These are phyloP conservation scores for Prosopocoilus inquinatus DNA, from an alignment of 2,888 invertebrate genomes.

Conservation along the genomic window DNA sequence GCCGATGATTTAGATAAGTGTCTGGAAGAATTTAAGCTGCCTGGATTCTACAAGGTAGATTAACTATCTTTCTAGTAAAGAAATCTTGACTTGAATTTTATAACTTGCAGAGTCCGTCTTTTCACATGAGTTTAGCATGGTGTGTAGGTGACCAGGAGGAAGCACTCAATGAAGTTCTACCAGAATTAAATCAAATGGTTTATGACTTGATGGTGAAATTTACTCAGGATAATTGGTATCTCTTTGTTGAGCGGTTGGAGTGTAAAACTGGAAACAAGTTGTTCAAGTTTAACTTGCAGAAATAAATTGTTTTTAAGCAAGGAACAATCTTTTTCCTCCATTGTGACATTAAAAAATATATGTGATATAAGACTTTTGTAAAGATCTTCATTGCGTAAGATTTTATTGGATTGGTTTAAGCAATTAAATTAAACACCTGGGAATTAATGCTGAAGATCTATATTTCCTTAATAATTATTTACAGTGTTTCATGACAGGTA, in stretches of 20 bases:
- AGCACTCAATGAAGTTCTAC: slow-evolving; percentile 52
- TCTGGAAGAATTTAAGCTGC: slow-evolving; percentile 71
- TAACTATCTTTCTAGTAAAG: neutral
- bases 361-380: too few relatives aligned
- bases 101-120: slow-evolving; percentile 70
- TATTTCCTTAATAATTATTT: too few relatives aligned
- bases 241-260: slow-evolving; percentile 57
- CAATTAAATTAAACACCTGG: too few relatives aligned
- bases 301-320: too few relatives aligned
- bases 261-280: slow-evolving; percentile 77
- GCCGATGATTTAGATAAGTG: slow-evolving; percentile 63
- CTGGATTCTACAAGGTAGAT: slow-evolving; percentile 72
- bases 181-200: slow-evolving; percentile 53
- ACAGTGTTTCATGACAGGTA: too few relatives aligned
- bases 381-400: too few relatives aligned
- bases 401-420: too few relatives aligned
- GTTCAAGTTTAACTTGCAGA: slow-evolving; percentile 55
- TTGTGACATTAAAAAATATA: too few relatives aligned
- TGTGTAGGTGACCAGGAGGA: slow-evolving; percentile 65
- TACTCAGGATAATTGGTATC: slow-evolving; percentile 50
- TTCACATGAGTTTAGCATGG: slow-evolving; percentile 85
- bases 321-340: too few relatives aligned
- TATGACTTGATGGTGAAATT: slow-evolving; percentile 43
- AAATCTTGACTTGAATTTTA: slow-evolving; percentile 4
- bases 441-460: too few relatives aligned